Percentiles rank a stretch among this genome's conserved stretches.
phyloP scores from a whole-genome alignment of 1,140 invertebrate genomes.

The Caligus rogercresseyi region DNA sequence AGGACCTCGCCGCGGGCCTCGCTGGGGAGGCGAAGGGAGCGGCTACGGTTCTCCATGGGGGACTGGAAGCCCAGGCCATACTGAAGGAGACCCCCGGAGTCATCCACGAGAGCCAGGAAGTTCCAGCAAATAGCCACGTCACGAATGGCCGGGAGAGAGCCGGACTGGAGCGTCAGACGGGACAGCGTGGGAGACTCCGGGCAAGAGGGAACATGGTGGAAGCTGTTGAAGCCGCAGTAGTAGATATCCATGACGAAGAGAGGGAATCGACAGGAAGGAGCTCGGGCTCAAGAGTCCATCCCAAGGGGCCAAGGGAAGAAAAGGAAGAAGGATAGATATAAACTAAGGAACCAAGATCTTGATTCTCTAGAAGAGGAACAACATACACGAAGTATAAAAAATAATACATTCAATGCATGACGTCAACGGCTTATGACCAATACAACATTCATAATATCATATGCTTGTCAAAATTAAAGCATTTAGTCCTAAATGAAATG shows the following conservation, averaged over 20 bases:
- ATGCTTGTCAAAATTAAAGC: no score
- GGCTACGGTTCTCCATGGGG: neutral
- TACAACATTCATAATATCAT: no score
- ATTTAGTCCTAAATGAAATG: no score
- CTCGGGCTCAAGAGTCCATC: no score
- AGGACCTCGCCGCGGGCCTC: neutral
- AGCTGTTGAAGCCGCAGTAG: conserved; percentile 18
- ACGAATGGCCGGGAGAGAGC: neutral
- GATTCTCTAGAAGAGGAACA: no score
- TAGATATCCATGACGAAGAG: neutral
- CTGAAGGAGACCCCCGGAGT: neutral
- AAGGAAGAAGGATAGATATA: no score
- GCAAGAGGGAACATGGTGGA: conserved; percentile 12
- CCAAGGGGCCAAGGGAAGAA: no score
- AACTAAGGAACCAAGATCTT: no score
- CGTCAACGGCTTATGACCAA: no score
- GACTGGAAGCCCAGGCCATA: conserved; percentile 11
- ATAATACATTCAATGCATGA: no score
- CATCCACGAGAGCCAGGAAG: conserved; percentile 10
- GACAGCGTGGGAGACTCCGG: neutral
- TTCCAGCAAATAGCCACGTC: conserved; percentile 20
- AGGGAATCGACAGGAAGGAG: neutral
- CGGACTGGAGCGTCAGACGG: conserved; percentile 5
- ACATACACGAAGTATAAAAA: no score
- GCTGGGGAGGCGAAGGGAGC: neutral